Evolutionary conservation across 2,888 invertebrate species (phyloP).

Genomic region (Schizaphis graminum): DNA sequence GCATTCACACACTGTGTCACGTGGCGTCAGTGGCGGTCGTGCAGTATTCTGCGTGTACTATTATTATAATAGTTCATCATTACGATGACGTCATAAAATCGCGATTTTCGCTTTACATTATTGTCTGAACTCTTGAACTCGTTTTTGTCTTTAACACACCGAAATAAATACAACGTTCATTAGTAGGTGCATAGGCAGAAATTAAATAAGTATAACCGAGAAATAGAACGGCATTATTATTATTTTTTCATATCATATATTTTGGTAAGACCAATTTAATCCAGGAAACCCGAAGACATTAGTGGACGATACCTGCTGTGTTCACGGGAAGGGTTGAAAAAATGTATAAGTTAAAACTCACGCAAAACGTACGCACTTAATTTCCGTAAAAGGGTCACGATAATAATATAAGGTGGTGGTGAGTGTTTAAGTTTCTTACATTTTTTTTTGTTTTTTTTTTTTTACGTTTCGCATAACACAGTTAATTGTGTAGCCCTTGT

Average conservation of each 20-base stretch:
- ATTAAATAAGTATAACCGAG: background rate
- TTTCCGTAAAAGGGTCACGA: conserved; percentile 58
- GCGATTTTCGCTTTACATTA: background rate
- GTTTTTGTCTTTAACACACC: background rate
- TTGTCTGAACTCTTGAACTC: background rate
- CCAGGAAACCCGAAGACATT: conserved; percentile 60
- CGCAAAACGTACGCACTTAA: conserved; percentile 57
- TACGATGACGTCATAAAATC: background rate
- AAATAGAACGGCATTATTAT: background rate
- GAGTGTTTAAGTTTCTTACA: conserved; percentile 48
- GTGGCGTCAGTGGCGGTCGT: background rate
- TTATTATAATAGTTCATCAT: too few species aligned
- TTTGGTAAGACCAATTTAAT: conserved; percentile 44
- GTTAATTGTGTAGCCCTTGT: conserved; percentile 52
- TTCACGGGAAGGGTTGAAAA: conserved; percentile 48
- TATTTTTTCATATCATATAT: conserved; percentile 1
- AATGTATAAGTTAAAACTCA: conserved; percentile 39
- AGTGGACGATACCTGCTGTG: conserved; percentile 50
- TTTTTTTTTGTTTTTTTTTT: conserved; percentile 1
- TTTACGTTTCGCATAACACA: conserved; percentile 6
- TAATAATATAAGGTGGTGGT: conserved; percentile 16
- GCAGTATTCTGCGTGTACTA: background rate
- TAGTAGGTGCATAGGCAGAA: background rate
- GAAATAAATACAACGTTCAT: background rate
- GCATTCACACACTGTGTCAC: background rate